Evolutionary conservation across 2,888 invertebrate genomes (phyloP).

Genomic region (Bhutanitis thaidina): DNA sequence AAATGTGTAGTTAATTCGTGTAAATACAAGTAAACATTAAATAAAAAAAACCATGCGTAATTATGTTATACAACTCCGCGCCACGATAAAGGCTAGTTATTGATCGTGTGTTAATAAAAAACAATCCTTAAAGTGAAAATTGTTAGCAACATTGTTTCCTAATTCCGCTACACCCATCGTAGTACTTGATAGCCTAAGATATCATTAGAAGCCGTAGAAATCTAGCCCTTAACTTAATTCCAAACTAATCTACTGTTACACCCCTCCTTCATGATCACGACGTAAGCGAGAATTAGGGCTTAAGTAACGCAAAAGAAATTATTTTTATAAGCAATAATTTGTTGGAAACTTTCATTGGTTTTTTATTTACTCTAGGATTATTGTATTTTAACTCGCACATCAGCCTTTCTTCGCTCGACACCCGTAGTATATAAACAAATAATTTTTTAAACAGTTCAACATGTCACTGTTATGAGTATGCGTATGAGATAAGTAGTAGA

Average conservation of each 20-base stretch:
- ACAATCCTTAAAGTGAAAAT: not conserved
- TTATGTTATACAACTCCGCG: too few species aligned
- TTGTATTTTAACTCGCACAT: too few species aligned
- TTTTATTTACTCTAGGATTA: too few species aligned
- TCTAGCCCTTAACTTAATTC: not conserved
- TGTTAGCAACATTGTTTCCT: not conserved
- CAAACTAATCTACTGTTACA: constrained; percentile 12
- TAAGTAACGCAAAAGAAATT: constrained; percentile 7
- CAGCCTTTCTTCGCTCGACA: too few species aligned
- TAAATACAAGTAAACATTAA: too few species aligned
- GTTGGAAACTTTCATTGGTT: not conserved
- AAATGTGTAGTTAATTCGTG: too few species aligned
- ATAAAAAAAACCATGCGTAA: too few species aligned
- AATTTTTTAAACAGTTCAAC: too few species aligned
- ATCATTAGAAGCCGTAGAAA: constrained; percentile 8
- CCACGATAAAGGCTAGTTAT: too few species aligned
- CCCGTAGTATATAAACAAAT: too few species aligned
- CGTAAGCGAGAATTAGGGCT: constrained; percentile 1
- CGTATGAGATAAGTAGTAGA: too few species aligned
- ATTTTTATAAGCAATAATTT: constrained; percentile 8
- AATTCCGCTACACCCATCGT: not conserved
- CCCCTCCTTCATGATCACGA: constrained; percentile 4
- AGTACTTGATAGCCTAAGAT: not conserved
- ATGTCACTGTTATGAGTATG: too few species aligned
- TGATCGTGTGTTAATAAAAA: not conserved